Evolutionary conservation across 1,140 invertebrate genomes (phyloP).

Genomic region (Scaptomyza hsui): DNA sequence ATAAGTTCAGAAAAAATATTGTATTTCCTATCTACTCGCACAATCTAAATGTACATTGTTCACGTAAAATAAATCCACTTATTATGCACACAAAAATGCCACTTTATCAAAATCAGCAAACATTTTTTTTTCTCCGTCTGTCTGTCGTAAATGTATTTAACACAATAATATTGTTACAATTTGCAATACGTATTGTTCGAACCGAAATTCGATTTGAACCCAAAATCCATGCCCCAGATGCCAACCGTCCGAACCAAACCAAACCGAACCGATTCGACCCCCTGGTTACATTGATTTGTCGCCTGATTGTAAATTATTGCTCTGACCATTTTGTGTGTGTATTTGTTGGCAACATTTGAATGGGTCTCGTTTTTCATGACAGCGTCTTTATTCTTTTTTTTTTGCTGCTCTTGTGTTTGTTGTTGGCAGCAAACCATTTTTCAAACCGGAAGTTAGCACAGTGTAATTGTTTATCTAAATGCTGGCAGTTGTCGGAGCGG

Average conservation of each 20-base stretch:
- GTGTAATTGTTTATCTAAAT: constrained; percentile 59
- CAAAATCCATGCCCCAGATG: not conserved
- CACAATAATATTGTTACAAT: constrained; percentile 49
- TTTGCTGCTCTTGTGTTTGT: not conserved
- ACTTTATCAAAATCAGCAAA: constrained; percentile 10
- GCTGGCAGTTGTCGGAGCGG: constrained; percentile 31
- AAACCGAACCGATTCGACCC: not conserved
- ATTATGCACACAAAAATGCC: not conserved
- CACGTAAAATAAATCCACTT: not conserved
- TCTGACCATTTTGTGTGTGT: constrained; percentile 40
- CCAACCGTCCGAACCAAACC: too few species aligned
- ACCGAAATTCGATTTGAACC: constrained; percentile 2
- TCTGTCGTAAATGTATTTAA: constrained; percentile 27
- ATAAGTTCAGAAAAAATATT: not conserved
- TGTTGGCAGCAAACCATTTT: constrained; percentile 36
- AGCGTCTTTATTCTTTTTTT: constrained; percentile 26
- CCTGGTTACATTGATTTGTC: constrained; percentile 49
- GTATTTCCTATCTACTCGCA: not conserved
- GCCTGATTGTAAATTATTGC: constrained; percentile 58
- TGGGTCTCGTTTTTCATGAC: constrained; percentile 40
- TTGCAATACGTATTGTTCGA: constrained; percentile 45
- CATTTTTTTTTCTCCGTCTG: not conserved
- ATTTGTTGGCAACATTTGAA: constrained; percentile 37
- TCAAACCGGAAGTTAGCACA: constrained; percentile 53
- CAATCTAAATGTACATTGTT: not conserved